Base-by-base conservation (phyloP, 1,140 invertebrate species). In the Lerema accius region DNA sequence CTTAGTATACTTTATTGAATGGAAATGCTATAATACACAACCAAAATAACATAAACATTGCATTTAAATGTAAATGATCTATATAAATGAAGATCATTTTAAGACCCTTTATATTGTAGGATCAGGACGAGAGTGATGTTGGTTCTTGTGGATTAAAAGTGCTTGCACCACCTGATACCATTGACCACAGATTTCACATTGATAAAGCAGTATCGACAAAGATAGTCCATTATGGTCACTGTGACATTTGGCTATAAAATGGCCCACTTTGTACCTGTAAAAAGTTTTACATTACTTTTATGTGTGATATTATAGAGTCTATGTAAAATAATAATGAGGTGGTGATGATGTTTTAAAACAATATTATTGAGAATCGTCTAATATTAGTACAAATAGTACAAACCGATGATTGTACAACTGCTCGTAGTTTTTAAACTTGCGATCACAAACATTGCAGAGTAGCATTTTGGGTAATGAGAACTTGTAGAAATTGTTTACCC, bases 321-420 rank as follows among this genome's bases (percentile, higher is more conserved):
- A n/a, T n/a, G n/a, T n/a, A n/a, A n/a, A n/a, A n/a, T n/a, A n/a
- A n/a, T n/a, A n/a, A n/a, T n/a, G n/a, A n/a, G n/a, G n/a, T n/a
- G n/a, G n/a, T n/a, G n/a, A n/a, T n/a, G n/a, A n/a, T n/a, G n/a
- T n/a, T n/a, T n/a, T n/a, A n/a, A n/a, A n/a, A n/a, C 19, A 23
- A 23, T 23, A 23, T 23, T 23, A 23, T n/a, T n/a, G n/a, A n/a
- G n/a, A n/a, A n/a, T n/a, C 19, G 19, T 23, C 19, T 23, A 23
- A 23, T 23, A 23, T 23, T 23, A 3, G 19, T 23, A 23, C 19
- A 23, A 5, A 23, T 23, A 5, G 5, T 55, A 43, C 48, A 64
- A 69, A 90, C 90, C 88, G 84, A 65, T 91, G 90, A 63, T 80
- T 86, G 63, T 91, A 91, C 10, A 91, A 66, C 56, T 89, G 86